Percentiles rank a stretch among this genome's conserved stretches.
phyloP scores from a whole-genome alignment of 2,888 invertebrate species.

The Mechanitis messenoides region DNA sequence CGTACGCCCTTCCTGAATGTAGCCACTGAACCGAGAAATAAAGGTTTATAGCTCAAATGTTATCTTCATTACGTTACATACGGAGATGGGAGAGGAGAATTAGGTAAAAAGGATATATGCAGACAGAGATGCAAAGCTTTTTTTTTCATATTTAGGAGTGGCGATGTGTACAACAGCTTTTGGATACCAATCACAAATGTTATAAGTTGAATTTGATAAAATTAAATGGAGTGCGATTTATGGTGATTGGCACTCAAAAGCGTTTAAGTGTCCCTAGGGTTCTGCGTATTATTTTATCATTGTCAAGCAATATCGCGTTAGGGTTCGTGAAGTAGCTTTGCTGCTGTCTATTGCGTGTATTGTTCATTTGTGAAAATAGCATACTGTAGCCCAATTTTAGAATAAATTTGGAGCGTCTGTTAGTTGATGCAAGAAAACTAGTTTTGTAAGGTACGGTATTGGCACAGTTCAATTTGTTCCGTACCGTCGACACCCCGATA shows the following conservation, averaged over 20 bases:
- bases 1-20: conserved; percentile 99
- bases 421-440: conserved; percentile 74
- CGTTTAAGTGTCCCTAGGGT: conserved; percentile 17
- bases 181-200: conserved; percentile 41
- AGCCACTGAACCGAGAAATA: conserved; percentile 89
- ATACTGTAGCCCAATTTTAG: conserved; percentile 62
- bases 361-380: conserved; percentile 67
- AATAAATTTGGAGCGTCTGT: conserved; percentile 62
- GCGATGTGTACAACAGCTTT: conserved; percentile 24
- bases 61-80: conserved; percentile 29
- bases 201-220: not conserved
- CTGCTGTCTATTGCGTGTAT: conserved; percentile 70
- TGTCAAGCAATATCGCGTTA: conserved; percentile 28
- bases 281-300: conserved; percentile 17
- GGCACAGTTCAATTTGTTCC: conserved; percentile 68
- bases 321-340: conserved; percentile 60
- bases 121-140: conserved; percentile 65
- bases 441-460: conserved; percentile 68
- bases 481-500: conserved; percentile 89
- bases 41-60: conserved; percentile 54
- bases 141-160: conserved; percentile 27
- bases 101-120: conserved; percentile 41
- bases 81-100: conserved; percentile 35
- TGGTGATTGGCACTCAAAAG: conserved; percentile 31
- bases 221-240: not conserved